phyloP scores from a whole-genome alignment of 1,140 invertebrate genomes.

The Drosophila nigrodunni region DNA sequence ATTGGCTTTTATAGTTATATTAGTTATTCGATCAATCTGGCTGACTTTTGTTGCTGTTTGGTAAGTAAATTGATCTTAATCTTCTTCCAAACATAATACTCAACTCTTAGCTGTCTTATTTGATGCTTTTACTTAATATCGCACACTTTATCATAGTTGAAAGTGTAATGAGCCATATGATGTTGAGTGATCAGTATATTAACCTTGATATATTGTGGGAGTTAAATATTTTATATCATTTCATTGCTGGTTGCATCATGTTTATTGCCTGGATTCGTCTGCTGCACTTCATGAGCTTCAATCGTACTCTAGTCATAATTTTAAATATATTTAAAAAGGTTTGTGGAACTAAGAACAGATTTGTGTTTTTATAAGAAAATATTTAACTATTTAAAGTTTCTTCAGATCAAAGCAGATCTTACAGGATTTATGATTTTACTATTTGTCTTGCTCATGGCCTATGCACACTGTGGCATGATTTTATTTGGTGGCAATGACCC shows the following conservation, averaged over 20 bases:
- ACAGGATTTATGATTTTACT: conserved; percentile 14
- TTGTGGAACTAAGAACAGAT: not conserved
- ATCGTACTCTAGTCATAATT: conserved; percentile 28
- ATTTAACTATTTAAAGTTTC: not conserved
- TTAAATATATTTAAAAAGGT: not conserved
- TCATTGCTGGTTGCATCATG: conserved; percentile 3
- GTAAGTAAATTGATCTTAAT: not conserved
- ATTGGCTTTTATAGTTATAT: conserved; percentile 1
- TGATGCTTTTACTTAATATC: not conserved
- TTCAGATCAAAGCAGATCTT: conserved; percentile 10
- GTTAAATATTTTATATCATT: not conserved
- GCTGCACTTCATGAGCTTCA: conserved; percentile 11
- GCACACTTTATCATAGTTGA: not conserved
- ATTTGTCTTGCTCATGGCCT: conserved; percentile 8
- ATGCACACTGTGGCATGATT: conserved; percentile 10
- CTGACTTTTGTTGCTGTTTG: conserved; percentile 3
- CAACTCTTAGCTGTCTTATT: not conserved
- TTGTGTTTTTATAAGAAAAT: not conserved
- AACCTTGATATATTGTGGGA: not conserved
- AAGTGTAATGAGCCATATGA: not conserved
- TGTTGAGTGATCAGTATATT: not conserved
- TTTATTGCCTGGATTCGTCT: conserved; percentile 19
- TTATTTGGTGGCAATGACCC: conserved; percentile 7
- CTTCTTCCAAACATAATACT: not conserved
- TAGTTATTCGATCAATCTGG: not conserved